These are phyloP conservation scores for Steinernema scapterisci DNA, from an alignment of 2,888 invertebrate species.

Conservation along the genomic window DNA sequence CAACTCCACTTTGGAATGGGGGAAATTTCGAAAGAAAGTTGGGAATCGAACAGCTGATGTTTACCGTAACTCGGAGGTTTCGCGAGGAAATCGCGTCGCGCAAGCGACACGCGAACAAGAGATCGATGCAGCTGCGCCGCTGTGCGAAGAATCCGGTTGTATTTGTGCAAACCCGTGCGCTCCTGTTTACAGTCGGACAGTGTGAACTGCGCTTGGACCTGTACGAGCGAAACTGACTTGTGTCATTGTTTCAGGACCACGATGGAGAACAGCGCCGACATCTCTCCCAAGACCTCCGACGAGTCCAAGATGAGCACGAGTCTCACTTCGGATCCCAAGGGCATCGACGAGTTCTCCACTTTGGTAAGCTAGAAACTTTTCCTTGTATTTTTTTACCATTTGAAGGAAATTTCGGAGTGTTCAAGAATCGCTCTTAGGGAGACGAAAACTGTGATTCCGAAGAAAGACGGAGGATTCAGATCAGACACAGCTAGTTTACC, in stretches of 20 bases:
- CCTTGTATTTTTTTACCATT: not conserved
- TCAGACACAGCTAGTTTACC: too few species aligned
- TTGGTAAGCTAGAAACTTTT: not conserved
- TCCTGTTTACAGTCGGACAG: not conserved
- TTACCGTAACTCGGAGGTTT: constrained; percentile 17
- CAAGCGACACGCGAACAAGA: not conserved
- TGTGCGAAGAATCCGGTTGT: constrained; percentile 10
- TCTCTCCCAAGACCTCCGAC: not conserved
- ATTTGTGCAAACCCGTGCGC: not conserved
- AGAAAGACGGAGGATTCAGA: too few species aligned
- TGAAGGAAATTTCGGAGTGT: not conserved
- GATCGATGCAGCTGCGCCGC: not conserved
- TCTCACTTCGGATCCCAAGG: not conserved
- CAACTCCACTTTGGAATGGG: not conserved
- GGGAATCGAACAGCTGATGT: constrained; percentile 3
- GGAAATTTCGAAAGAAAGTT: not conserved
- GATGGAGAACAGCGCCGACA: constrained; percentile 10
- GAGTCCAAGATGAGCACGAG: not conserved
- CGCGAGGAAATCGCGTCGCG: constrained; percentile 22
- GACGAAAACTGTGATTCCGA: too few species aligned
- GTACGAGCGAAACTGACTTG: not conserved
- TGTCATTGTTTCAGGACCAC: not conserved
- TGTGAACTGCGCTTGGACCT: too few species aligned
- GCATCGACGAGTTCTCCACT: constrained; percentile 20
- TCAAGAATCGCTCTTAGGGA: too few species aligned